Conservation (phyloP, 2,797 vertebrate species). For the Enteromius anoplus region DNA sequence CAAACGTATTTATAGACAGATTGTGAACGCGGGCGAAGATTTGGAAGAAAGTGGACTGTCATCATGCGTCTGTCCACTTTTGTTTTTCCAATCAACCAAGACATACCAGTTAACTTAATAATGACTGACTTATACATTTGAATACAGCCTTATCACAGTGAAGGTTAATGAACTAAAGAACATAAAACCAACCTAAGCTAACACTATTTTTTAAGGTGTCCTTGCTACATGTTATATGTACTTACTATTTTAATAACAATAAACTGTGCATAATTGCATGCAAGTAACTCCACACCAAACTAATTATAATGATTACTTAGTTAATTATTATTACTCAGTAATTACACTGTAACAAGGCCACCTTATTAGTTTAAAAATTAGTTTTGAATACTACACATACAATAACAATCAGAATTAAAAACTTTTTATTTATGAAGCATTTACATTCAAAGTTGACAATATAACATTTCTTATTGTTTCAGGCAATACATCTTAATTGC, state of each 20-base stretch:
- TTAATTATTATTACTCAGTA: background rate
- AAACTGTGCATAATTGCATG: background rate
- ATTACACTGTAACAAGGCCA: background rate
- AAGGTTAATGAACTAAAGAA: background rate
- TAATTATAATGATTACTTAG: background rate
- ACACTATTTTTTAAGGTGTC: background rate
- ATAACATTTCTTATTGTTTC: background rate
- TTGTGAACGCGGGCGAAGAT: background rate
- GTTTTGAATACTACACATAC: background rate
- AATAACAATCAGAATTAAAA: background rate
- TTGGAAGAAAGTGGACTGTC: conserved; percentile 7
- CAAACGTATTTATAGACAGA: conserved; percentile 27
- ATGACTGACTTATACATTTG: background rate
- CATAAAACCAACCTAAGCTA: background rate
- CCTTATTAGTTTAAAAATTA: background rate
- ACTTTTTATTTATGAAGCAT: background rate
- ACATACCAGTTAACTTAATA: background rate
- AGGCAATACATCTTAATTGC: background rate
- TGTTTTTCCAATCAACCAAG: background rate
- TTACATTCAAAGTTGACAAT: background rate
- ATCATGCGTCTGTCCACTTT: background rate
- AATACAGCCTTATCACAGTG: background rate
- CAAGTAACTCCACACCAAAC: background rate
- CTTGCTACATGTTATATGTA: background rate
- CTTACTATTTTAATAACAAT: background rate